Base-by-base conservation (phyloP, 2,113 vertebrate species). In the Alouatta palliata region DNA sequence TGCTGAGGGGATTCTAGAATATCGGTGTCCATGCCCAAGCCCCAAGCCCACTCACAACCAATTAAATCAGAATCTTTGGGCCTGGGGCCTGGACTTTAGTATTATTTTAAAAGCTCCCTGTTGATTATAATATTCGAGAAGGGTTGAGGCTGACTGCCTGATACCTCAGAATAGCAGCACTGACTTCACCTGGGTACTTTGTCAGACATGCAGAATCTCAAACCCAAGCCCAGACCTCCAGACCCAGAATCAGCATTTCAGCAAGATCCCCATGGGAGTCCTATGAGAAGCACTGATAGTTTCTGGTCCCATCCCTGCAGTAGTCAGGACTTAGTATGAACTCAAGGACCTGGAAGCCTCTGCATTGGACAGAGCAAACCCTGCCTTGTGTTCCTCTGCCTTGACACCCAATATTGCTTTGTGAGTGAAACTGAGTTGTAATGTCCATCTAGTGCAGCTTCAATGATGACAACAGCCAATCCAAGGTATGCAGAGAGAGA, bases 81-180 rank as follows among this genome's bases (percentile, higher is more conserved):
- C 37, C 8, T n/a, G 6, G 35, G 2, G 13, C 35, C 37, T 76
- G 37, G 12, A 17, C 35, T 66, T 84, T 20, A 47, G 1, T 21
- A 9, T n/a, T 47, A 35, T 79, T 66, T 90, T 12, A 80, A 58
- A 66, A 45, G 10, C 23, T 93, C 19, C 30, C 20, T 64, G 14
- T 23, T 61, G 47, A 32, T 76, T 76, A 23, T 66, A 21, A 43
- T 37, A 20, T 27, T 16, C 1, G 68, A 37, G 37, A 19, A 30
- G 23, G 17, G 5, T 30, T 91, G 32, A 54, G 84, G 75, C 56
- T 68, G 70, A 13, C 35, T 12, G 1, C 13, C 43, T 20, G 27
- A 58, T 30, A 16, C 19, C 35, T 32, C 0, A 0, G 9, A 49
- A 40, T 11, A 37, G 35, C 16, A 82, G 5, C 54, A 7, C 12